Conservation (phyloP, 2,797 vertebrate species). For the Cryptoblepharus egeriae region DNA sequence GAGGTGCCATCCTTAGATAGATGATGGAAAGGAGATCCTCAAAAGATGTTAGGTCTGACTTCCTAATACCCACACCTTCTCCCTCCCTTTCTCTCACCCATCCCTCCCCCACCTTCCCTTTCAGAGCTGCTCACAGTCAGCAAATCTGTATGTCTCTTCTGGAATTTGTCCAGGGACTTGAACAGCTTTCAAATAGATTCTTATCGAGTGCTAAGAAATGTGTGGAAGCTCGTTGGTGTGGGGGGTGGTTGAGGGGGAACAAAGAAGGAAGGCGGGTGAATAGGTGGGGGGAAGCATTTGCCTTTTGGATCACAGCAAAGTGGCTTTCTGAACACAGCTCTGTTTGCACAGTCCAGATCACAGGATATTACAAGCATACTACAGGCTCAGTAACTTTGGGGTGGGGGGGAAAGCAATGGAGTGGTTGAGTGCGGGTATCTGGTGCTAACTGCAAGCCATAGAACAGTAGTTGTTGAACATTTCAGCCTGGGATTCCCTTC, state of each 20-base stretch:
- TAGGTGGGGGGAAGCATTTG: conserved; percentile 11
- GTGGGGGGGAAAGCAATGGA: background rate
- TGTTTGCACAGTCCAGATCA: background rate
- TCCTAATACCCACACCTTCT: background rate
- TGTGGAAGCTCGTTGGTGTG: background rate
- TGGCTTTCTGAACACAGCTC: conserved; percentile 4
- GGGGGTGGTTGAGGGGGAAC: background rate
- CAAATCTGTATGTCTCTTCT: conserved; percentile 45
- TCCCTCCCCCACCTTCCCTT: conserved; percentile 43
- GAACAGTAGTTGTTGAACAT: too few relatives aligned
- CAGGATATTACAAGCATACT: background rate
- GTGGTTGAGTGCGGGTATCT: background rate
- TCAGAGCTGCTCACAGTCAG: conserved; percentile 53
- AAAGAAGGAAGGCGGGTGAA: background rate
- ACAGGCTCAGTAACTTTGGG: background rate
- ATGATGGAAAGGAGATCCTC: background rate
- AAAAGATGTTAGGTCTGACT: background rate
- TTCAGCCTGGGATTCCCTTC: too few relatives aligned
- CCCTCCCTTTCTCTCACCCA: background rate
- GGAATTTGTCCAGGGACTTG: conserved; percentile 51
- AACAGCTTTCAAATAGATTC: conserved; percentile 54
- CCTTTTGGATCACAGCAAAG: conserved; percentile 5
- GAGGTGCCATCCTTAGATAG: background rate
- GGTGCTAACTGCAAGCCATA: too few relatives aligned
- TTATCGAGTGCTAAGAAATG: conserved; percentile 13